Base-by-base conservation (phyloP, 2,797 vertebrate genomes). In the Bovichtus variegatus region DNA sequence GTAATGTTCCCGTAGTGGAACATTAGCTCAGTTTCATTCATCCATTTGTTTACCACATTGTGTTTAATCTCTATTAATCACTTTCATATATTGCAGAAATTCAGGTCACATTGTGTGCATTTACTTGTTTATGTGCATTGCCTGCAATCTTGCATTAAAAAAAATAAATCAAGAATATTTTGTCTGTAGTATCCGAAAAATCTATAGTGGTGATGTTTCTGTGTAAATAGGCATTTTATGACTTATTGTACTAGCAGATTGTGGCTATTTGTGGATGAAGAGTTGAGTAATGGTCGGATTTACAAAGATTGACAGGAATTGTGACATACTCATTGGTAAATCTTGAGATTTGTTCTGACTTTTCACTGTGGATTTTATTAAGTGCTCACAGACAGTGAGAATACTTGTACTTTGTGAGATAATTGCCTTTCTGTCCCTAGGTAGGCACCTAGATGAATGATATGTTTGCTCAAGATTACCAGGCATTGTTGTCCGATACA, bases 381-480 rank as follows among this genome's bases (percentile, higher is more conserved):
- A 29, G 73, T n/a, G 40, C 36, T 54, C 34, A 31, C 43, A 67
- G 62, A 74, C 57, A 12, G 40, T 9, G 65, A 60, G 40, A 61
- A 25, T 63, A 27, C 18, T 8, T 46, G 8, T 36, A n/a, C 73
- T 63, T 25, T 66, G 38, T 44, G 21, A 64, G 61, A 53, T 72
- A 66, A 82, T 75, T 84, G 41, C 67, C 55, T 82, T 44, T 38
- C 71, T 69, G 41, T 69, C 64, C 71, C 34, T 19, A 15, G 23
- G 31, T 49, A 72, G 57, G 34, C 55, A 23, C 79, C 50, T 23
- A 66, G 70, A 80, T 71, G 50, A 73, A 78, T 73, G 64, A 64
- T 63, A 38, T 46, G 47, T 70, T 74, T 82, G 51, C 80, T 76
- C 54, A 65, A 55, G 57, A 75, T 84, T 63, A 70, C 40, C 49